Percentiles rank a stretch among this genome's conserved stretches.
Conservation (phyloP, 2,888 invertebrate species). For the Steinernema scapterisci region DNA sequence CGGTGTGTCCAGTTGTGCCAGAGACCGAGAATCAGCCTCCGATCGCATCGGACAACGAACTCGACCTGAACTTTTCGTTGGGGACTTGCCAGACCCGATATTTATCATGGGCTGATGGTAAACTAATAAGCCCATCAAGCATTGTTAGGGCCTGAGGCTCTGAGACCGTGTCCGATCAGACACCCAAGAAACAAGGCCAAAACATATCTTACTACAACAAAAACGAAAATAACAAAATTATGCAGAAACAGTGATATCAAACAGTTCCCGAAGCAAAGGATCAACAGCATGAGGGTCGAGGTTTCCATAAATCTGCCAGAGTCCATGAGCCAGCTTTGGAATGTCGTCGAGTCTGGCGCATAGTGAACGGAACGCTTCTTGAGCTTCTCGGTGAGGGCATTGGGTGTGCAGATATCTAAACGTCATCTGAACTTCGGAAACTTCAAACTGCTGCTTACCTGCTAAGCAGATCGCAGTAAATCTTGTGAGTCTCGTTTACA, state of each 20-base stretch:
- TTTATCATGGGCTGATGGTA: too few relatives aligned
- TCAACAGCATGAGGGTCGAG: conserved; percentile 56
- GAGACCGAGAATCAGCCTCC: too few relatives aligned
- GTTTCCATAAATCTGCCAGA: conserved; percentile 54
- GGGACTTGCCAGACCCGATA: too few relatives aligned
- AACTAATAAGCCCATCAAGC: too few relatives aligned
- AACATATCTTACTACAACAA: too few relatives aligned
- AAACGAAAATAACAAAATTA: too few relatives aligned
- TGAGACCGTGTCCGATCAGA: too few relatives aligned
- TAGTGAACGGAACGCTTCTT: conserved; percentile 47
- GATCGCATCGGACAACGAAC: too few relatives aligned
- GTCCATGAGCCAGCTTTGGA: conserved; percentile 49
- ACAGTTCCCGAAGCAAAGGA: conserved; percentile 58
- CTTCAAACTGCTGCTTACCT: conserved; percentile 35
- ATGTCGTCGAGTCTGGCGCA: conserved; percentile 51
- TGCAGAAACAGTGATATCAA: conserved; percentile 34
- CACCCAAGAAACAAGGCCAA: too few relatives aligned
- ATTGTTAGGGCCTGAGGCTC: too few relatives aligned
- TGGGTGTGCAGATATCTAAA: conserved; percentile 52
- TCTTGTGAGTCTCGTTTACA: conserved; percentile 81
- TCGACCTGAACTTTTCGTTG: too few relatives aligned
- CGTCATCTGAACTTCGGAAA: conserved; percentile 9
- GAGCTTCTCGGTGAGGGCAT: conserved; percentile 44
- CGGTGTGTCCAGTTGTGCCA: too few relatives aligned
- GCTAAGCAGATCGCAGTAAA: conserved; percentile 43